Evolutionary conservation across 2,888 invertebrate species (phyloP).

Genomic region (Brachylomia viminalis): DNA sequence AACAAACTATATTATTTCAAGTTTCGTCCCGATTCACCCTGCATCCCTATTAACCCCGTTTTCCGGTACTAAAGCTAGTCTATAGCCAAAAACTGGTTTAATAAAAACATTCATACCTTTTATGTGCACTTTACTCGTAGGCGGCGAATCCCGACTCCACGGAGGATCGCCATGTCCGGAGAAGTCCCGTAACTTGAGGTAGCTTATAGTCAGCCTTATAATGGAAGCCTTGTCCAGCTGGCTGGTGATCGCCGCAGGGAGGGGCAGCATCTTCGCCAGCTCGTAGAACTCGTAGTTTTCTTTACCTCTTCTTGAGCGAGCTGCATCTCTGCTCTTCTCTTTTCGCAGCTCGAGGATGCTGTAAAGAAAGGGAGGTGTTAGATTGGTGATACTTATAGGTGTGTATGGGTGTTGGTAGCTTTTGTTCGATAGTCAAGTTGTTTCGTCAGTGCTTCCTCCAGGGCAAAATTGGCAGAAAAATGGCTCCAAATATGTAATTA

Average conservation of each 20-base stretch:
- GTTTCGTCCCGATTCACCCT: no score
- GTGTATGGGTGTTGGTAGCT: not conserved
- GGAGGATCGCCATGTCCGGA: slow-evolving; percentile 98
- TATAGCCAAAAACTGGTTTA: not conserved
- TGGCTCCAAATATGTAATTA: no score
- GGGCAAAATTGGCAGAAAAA: no score
- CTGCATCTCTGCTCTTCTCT: slow-evolving; percentile 98
- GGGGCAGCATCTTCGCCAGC: slow-evolving; percentile 97
- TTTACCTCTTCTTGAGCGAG: slow-evolving; percentile 97
- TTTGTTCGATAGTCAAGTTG: no score
- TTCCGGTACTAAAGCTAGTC: not conserved
- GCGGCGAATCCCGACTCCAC: slow-evolving; percentile 96
- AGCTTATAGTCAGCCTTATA: slow-evolving; percentile 98
- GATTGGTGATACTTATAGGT: slow-evolving; percentile 38
- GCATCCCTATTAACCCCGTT: no score
- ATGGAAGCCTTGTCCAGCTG: slow-evolving; percentile 99
- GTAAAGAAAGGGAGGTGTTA: slow-evolving; percentile 86
- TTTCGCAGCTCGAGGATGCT: slow-evolving; percentile 98
- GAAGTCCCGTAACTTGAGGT: slow-evolving; percentile 98
- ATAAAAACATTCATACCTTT: slow-evolving; percentile 91
- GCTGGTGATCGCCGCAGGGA: slow-evolving; percentile 97
- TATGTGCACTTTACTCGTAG: slow-evolving; percentile 93
- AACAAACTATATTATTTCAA: no score
- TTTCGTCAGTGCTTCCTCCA: not conserved
- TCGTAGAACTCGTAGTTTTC: slow-evolving; percentile 99